Conservation (phyloP, 2,888 invertebrate species). For the Lasioglossum pauxillum region DNA sequence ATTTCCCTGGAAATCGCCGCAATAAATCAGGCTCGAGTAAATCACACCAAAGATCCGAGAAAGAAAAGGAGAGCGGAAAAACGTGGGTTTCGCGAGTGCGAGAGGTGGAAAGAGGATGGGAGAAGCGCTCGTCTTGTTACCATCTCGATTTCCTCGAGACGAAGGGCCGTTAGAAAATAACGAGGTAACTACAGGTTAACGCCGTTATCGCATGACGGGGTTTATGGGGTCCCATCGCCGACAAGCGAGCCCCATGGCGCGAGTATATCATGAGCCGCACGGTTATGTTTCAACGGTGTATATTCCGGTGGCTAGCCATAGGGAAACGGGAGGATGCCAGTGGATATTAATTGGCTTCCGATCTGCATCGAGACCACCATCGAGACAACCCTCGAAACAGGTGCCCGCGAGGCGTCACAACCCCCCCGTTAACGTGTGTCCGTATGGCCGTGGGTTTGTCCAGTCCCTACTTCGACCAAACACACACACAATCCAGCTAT, state of each 20-base stretch:
- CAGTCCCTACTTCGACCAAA: background rate
- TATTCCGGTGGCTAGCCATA: conserved; percentile 60
- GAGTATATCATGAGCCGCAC: conserved; percentile 77
- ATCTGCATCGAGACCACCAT: conserved; percentile 72
- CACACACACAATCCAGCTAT: conserved; percentile 38
- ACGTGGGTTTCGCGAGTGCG: background rate
- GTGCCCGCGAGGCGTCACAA: conserved; percentile 53
- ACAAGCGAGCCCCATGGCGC: conserved; percentile 81
- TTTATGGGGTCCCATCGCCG: conserved; percentile 75
- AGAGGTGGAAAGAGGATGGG: background rate
- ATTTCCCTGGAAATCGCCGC: conserved; percentile 41
- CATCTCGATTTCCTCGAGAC: conserved; percentile 59
- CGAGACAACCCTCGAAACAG: conserved; percentile 65
- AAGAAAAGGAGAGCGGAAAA: conserved; percentile 3
- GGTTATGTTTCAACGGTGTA: conserved; percentile 76
- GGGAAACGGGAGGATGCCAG: conserved; percentile 41
- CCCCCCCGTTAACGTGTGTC: conserved; percentile 9
- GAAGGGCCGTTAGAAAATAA: conserved; percentile 68
- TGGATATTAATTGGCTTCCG: conserved; percentile 82
- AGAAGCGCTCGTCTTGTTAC: conserved; percentile 45
- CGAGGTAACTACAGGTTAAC: conserved; percentile 78
- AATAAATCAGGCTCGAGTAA: conserved; percentile 52
- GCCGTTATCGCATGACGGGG: conserved; percentile 76
- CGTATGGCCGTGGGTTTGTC: conserved; percentile 3
- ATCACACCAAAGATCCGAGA: conserved; percentile 48